Percentiles rank a stretch among this genome's conserved stretches.
Conservation (phyloP, 2,888 invertebrate species). For the Odontothrips loti region DNA sequence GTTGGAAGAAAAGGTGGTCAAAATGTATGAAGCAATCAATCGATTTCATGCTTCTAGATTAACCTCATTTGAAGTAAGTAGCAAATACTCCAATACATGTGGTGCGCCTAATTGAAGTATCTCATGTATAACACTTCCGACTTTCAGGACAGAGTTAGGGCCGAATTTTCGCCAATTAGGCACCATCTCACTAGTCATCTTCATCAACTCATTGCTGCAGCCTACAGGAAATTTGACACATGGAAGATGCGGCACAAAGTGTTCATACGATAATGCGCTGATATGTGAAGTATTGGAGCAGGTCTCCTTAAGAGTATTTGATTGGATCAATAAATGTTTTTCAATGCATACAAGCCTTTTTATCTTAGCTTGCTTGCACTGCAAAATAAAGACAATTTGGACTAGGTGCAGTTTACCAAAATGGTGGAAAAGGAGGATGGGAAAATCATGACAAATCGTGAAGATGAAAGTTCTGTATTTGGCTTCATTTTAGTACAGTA, state of each 20-base stretch:
- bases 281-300: background rate
- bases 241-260: conserved; percentile 68
- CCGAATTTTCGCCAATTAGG: conserved; percentile 75
- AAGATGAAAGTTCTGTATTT: background rate
- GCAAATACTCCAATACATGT: conserved; percentile 29
- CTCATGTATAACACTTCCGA: conserved; percentile 9
- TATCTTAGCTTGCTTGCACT: no score
- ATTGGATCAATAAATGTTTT: no score
- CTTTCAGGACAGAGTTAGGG: conserved; percentile 70
- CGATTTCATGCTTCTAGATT: conserved; percentile 83
- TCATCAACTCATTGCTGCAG: conserved; percentile 79
- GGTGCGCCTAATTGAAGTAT: conserved; percentile 34
- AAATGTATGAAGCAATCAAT: conserved; percentile 84
- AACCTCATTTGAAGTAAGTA: conserved; percentile 74
- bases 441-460: background rate
- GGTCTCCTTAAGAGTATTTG: background rate
- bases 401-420: no score
- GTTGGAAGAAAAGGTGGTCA: conserved; percentile 72
- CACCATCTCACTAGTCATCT: conserved; percentile 79
- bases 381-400: no score
- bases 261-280: background rate
- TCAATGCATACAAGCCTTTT: no score
- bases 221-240: conserved; percentile 76
- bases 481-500: conserved; percentile 22
- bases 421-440: no score